phyloP scores from a whole-genome alignment of 2,888 invertebrate genomes.

The Pediacus dermestoides region DNA sequence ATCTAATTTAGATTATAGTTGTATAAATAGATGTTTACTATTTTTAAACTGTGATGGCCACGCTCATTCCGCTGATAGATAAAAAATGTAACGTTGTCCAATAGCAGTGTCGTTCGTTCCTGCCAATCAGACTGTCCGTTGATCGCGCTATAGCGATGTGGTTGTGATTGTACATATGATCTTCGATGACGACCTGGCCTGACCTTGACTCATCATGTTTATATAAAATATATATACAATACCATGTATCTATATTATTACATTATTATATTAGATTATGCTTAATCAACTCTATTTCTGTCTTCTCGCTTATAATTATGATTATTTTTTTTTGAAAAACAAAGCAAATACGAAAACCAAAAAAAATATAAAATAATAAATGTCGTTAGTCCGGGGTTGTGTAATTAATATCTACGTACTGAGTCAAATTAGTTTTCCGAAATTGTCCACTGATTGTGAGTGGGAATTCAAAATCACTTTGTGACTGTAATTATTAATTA shows the following conservation, averaged over 20 bases:
- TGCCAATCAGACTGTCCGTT: slow-evolving; percentile 43
- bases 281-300: slow-evolving; percentile 47
- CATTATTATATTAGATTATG: slow-evolving; percentile 38
- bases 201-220: slow-evolving; percentile 49
- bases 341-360: slow-evolving; percentile 44
- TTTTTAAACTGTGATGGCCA: slow-evolving; percentile 40
- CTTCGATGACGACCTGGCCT: slow-evolving; percentile 51
- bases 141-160: slow-evolving; percentile 40
- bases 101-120: slow-evolving; percentile 27
- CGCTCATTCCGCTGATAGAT: slow-evolving; percentile 38
- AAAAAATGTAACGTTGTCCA: slow-evolving; percentile 28
- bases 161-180: slow-evolving; percentile 50
- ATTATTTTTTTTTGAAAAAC: slow-evolving; percentile 37
- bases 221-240: slow-evolving; percentile 41
- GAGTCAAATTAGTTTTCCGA: slow-evolving; percentile 33
- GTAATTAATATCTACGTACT: slow-evolving; percentile 43
- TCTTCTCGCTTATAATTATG: slow-evolving; percentile 42
- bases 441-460: too few species aligned
- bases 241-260: slow-evolving; percentile 48
- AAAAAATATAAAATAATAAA: slow-evolving; percentile 44
- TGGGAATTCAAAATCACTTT: too few species aligned
- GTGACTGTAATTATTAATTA: too few species aligned
- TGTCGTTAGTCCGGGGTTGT: slow-evolving; percentile 48
- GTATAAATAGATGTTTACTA: too few species aligned
- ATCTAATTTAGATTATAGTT: slow-evolving; percentile 20